A percentile compares a stretch with the other conserved stretches of the same genome.
Evolutionary conservation across 2,888 invertebrate species (phyloP).

Genomic region (Neocrepidodera transversa): DNA sequence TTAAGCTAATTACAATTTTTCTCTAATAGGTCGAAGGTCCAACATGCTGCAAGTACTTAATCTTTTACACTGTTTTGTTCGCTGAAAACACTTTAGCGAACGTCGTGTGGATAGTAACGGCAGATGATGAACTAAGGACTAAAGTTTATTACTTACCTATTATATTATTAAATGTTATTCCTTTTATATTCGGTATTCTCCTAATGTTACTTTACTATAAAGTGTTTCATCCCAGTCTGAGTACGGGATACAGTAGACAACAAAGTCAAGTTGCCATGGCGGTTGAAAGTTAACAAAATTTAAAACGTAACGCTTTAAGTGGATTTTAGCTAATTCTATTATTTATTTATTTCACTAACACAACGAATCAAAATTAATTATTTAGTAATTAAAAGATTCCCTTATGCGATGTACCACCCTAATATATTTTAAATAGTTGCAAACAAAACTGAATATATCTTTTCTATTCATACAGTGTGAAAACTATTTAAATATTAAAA

Average conservation of each 20-base stretch:
- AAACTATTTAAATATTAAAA: too few species aligned
- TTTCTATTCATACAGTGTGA: too few species aligned
- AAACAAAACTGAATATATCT: too few species aligned
- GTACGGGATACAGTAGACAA: slow-evolving; percentile 52
- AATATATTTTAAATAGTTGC: too few species aligned
- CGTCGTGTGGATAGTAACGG: slow-evolving; percentile 68
- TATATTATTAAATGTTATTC: slow-evolving; percentile 67
- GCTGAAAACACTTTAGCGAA: slow-evolving; percentile 72
- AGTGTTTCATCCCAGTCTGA: slow-evolving; percentile 71
- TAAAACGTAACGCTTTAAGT: too few species aligned
- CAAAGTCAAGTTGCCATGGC: slow-evolving; percentile 31
- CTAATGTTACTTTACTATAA: slow-evolving; percentile 78
- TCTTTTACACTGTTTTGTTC: slow-evolving; percentile 74
- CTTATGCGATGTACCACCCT: too few species aligned
- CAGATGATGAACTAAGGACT: slow-evolving; percentile 57
- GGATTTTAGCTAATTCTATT: too few species aligned
- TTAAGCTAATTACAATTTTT: too few species aligned
- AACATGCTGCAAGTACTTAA: slow-evolving; percentile 73
- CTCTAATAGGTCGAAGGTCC: slow-evolving; percentile 68
- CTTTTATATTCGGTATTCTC: slow-evolving; percentile 72
- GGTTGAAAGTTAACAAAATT: slow-evolving; percentile 32
- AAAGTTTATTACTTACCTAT: slow-evolving; percentile 68
- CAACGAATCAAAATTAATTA: too few species aligned
- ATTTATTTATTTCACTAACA: too few species aligned
- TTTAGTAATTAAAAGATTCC: too few species aligned